These are phyloP conservation scores for Apostichopus californicus DNA, from an alignment of 35 echinoderm and acorn worm genomes.

Conservation along the genomic window DNA sequence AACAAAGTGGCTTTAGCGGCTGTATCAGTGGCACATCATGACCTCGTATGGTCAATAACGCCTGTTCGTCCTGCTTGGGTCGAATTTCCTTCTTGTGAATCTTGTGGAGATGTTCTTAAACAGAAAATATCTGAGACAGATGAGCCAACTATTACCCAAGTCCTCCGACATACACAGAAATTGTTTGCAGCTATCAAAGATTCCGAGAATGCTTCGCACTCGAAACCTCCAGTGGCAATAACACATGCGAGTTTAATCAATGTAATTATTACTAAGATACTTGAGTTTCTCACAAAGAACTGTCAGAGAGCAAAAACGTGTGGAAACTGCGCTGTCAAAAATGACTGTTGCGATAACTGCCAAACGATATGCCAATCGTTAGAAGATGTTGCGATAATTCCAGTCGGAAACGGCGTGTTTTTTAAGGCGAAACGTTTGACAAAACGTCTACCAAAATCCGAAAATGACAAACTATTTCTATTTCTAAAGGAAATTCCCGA, in stretches of 20 bases:
- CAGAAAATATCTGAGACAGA: not conserved
- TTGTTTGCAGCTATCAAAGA: not conserved
- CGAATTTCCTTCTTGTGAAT: not conserved
- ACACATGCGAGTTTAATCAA: not conserved
- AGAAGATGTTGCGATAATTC: not conserved
- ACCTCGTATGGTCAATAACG: not conserved
- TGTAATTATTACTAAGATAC: not conserved
- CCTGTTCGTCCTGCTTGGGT: not conserved
- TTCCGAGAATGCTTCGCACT: too few species aligned
- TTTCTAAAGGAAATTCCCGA: constrained; percentile 11
- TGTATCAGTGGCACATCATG: not conserved
- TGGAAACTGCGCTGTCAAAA: not conserved
- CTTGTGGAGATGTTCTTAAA: not conserved
- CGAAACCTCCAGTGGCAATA: not conserved
- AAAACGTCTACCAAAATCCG: constrained; percentile 18
- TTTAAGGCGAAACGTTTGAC: constrained; percentile 33
- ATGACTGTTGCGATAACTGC: not conserved
- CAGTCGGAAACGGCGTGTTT: not conserved
- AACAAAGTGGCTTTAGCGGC: not conserved
- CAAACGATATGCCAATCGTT: not conserved
- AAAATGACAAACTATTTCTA: constrained; percentile 3
- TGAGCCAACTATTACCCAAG: not conserved
- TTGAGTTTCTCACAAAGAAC: not conserved
- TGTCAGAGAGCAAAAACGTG: not conserved
- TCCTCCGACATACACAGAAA: not conserved